Conservation (phyloP, 2,888 invertebrate species). For the Allygus modestus region DNA sequence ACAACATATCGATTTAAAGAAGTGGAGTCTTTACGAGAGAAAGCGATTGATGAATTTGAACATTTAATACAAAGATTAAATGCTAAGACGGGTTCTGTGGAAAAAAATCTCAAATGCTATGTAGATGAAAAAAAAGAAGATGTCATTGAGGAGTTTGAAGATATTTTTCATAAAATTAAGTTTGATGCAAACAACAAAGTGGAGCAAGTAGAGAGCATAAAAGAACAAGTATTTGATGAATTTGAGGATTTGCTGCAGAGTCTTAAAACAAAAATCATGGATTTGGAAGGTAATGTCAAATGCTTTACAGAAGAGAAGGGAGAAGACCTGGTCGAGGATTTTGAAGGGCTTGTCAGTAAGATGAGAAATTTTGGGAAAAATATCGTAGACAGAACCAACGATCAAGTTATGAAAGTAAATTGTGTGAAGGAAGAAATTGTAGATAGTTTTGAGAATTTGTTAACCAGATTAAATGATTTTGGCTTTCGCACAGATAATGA, state of each 20-base stretch:
- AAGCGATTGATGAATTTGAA: slow-evolving; percentile 22
- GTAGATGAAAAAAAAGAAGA: neutral
- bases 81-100: neutral
- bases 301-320: neutral
- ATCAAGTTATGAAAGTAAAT: slow-evolving; percentile 12
- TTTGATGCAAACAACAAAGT: neutral
- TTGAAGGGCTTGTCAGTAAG: neutral
- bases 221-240: neutral
- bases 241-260: slow-evolving; percentile 8
- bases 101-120: neutral
- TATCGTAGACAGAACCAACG: neutral
- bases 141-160: neutral
- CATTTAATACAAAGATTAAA: neutral
- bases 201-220: neutral
- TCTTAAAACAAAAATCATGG: neutral
- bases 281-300: slow-evolving; percentile 12
- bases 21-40: neutral
- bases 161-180: neutral
- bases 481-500: neutral
- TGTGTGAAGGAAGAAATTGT: slow-evolving; percentile 6
- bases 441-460: slow-evolving; percentile 27
- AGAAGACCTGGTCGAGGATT: slow-evolving; percentile 2
- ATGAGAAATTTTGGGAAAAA: slow-evolving; percentile 14
- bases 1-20: neutral
- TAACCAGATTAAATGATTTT: neutral